A percentile compares a stretch with the other conserved stretches of the same genome.
These are phyloP conservation scores for Harlomillsia oculata DNA, from an alignment of 1,140 invertebrate species.

Conservation along the genomic window DNA sequence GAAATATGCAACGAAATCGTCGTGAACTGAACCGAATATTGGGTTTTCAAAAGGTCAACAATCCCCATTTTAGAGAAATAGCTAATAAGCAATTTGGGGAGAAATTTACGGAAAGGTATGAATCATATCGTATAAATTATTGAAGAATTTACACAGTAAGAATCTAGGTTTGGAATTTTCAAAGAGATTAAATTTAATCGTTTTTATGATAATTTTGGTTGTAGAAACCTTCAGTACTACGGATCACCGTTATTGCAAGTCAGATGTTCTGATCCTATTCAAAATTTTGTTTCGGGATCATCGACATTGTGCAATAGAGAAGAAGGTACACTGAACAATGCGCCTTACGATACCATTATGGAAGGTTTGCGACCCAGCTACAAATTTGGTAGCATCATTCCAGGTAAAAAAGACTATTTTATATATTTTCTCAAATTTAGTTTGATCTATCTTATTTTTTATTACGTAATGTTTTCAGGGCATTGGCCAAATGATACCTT, in stretches of 20 bases:
- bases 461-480: constrained; percentile 46
- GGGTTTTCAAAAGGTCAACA: too few relatives aligned
- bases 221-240: constrained; percentile 51
- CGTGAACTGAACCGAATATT: too few relatives aligned
- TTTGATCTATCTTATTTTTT: background rate
- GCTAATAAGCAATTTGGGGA: too few relatives aligned
- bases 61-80: too few relatives aligned
- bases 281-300: constrained; percentile 48
- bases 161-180: too few relatives aligned
- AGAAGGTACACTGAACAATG: constrained; percentile 45
- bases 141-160: too few relatives aligned
- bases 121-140: too few relatives aligned
- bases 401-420: constrained; percentile 47
- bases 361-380: constrained; percentile 46
- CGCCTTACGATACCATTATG: constrained; percentile 49
- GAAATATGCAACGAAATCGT: constrained; percentile 53
- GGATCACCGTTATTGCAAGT: constrained; percentile 55
- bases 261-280: constrained; percentile 53
- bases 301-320: constrained; percentile 46
- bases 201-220: constrained; percentile 40
- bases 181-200: too few relatives aligned
- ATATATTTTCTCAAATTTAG: background rate
- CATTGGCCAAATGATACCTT: constrained; percentile 66
- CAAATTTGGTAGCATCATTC: constrained; percentile 58
- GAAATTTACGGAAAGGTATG: too few relatives aligned